A percentile compares a stretch with the other conserved stretches of the same genome.
Conservation (phyloP, 2,797 vertebrate species). For the Botia kubotai region DNA sequence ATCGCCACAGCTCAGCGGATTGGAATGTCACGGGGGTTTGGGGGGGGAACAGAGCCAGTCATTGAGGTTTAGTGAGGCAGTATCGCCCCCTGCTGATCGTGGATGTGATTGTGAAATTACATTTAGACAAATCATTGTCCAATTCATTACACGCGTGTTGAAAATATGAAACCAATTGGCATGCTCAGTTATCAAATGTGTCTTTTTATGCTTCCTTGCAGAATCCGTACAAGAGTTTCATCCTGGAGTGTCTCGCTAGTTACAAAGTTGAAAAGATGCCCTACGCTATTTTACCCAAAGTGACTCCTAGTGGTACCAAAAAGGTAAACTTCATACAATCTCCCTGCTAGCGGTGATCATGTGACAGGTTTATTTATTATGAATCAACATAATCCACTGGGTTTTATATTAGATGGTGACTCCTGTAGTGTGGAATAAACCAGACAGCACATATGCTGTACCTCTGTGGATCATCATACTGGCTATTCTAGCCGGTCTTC, state of each 20-base stretch:
- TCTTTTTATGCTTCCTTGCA: conserved; percentile 60
- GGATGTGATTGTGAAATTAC: neutral
- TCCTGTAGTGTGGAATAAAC: conserved; percentile 86
- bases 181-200: neutral
- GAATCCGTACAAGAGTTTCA: conserved; percentile 80
- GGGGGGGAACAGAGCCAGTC: neutral
- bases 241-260: conserved; percentile 83
- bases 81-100: conserved; percentile 67
- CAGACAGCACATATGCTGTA: conserved; percentile 83
- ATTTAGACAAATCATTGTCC: neutral
- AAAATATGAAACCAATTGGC: too few species aligned
- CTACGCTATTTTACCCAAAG: conserved; percentile 82
- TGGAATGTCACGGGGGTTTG: conserved; percentile 59
- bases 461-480: conserved; percentile 94
- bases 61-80: conserved; percentile 42
- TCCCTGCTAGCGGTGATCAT: neutral
- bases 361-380: neutral
- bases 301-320: conserved; percentile 78
- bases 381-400: neutral
- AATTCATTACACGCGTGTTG: too few species aligned
- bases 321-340: conserved; percentile 73
- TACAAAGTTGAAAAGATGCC: conserved; percentile 87
- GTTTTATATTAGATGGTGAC: conserved; percentile 79
- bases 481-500: conserved; percentile 88
- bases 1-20: conserved; percentile 63